Base-by-base conservation (phyloP, 2,888 invertebrate genomes). In the Dynastes grantii region DNA sequence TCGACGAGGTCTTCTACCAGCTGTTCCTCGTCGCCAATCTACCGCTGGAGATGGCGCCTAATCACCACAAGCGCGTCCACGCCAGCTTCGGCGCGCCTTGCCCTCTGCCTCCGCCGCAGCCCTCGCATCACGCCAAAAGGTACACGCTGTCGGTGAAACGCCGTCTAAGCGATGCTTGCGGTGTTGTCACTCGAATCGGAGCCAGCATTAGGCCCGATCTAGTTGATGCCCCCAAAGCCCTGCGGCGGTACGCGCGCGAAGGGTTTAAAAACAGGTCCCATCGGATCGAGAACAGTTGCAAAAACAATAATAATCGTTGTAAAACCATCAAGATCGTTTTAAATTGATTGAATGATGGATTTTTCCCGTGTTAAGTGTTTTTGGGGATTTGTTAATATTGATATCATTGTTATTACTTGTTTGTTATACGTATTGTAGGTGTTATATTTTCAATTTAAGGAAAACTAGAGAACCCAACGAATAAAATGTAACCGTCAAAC, bases 141-240 rank as follows among this genome's bases (percentile, higher is more conserved):
- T 94, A 94, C 85, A 94, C 95, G 2, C 90, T 96, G 76, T 95
- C 95, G 65, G 95, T 96, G 81, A 95, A 96, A 84, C 91, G 96
- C 79, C 91, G 95, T 75, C 89, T 96, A 83, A 96, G 96, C 82
- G 96, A 96, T 86, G 96, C 96, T 1, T 96, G 96, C 85, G 96
- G 96, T 3, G 95, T 96, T 5, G 95, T 96, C 27, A 95, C 96
- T n/a, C 96, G 1, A 96, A 96, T 86, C 90, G 96, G 75, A 90
- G 97, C 97, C 49, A 96, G 96, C 88, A 95, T 97, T 82, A 91
- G 96, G 81, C 97, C 96, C 5, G 97, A 97, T 88, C 91, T 96
- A 83, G 93, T 94, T 96, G 84, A 95, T 96, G 93, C 93, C 95
- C 88, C 95, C 94, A 83, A 95, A 95, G 90, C 95, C 95, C 80